Evolutionary conservation across 2,797 vertebrate species (phyloP), one percentile per base, ranked within the genome.

Genomic region (Karalla daura): DNA sequence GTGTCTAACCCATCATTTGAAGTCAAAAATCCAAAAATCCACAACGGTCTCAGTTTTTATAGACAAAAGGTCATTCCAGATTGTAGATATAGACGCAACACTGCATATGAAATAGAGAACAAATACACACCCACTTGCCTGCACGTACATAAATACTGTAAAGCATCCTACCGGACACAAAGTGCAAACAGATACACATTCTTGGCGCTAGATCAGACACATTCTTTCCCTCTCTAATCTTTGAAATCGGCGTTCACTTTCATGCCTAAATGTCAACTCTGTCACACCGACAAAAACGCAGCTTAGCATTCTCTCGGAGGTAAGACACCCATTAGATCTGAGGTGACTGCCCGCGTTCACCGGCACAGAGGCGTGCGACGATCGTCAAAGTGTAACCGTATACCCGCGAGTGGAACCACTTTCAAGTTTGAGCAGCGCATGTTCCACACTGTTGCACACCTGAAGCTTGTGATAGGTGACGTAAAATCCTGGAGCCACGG

Each of bases 181-280:
- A 39, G 17, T 25, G 21, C 51, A 71, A 58, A 71, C 37, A 63
- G 28, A 69, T 44, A 53, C 24, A 44, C 47, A 55, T 12, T 44
- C 20, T 70, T 67, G 46, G 40, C 32, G 7, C 65, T 5, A 63
- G 63, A 85, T 78, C 73, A 72, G 54, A 63, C 46, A 20, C 44
- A 10, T 23, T 32, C 25, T 35, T 67, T 66, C 15, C 53, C 44
- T 61, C 53, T 60, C 20, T 60, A 67, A 60, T 75, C 64, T 78
- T 60, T 77, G 49, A 73, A 68, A 70, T 53, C 40, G 13, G 24
- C 35, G 39, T 79, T 58, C 55, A 75, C 75, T 81, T 78, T 76
- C 56, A 74, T 63, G 56, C 58, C 45, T 76, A 56, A 74, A 61
- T 50, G 67, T 77, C 51, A 70, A 11, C 67, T 55, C 53, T 72